Conservation (phyloP, 2,113 vertebrate genomes). For the Ivindomyrus marchei region DNA sequence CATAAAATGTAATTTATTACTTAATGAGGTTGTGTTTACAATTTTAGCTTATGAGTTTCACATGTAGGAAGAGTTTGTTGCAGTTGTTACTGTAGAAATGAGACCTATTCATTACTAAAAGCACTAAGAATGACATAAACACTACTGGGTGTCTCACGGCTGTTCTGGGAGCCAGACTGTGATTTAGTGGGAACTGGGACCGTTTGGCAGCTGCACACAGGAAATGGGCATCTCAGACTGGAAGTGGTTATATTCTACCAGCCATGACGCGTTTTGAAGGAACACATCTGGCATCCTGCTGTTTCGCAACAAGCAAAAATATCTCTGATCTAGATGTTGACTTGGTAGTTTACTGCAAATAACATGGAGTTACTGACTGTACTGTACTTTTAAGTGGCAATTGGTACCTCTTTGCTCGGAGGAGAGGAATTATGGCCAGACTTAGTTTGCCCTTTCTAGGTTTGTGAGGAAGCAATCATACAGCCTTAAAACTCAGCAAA, state of each 20-base stretch:
- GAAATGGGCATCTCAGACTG: constrained; percentile 8
- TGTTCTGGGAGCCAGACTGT: not conserved
- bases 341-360: constrained; percentile 7
- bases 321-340: constrained; percentile 6
- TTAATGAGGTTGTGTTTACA: constrained; percentile 1
- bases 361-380: not conserved
- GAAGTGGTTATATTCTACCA: constrained; percentile 20
- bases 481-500: not conserved
- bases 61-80: not conserved
- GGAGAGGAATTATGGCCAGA: not conserved
- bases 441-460: not conserved
- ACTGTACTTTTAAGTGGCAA: not conserved
- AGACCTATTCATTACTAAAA: not conserved
- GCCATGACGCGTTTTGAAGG: constrained; percentile 12
- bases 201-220: constrained; percentile 14
- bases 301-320: constrained; percentile 10
- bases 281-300: constrained; percentile 23
- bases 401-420: not conserved
- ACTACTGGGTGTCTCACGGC: not conserved
- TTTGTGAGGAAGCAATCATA: not conserved
- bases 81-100: not conserved
- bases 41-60: constrained; percentile 8
- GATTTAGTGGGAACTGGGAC: not conserved
- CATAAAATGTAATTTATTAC: constrained; percentile 1
- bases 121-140: not conserved